Evolutionary conservation across 2,113 vertebrate genomes (phyloP), one percentile per base, ranked within the genome.

Genomic region (Pterocles gutturalis): DNA sequence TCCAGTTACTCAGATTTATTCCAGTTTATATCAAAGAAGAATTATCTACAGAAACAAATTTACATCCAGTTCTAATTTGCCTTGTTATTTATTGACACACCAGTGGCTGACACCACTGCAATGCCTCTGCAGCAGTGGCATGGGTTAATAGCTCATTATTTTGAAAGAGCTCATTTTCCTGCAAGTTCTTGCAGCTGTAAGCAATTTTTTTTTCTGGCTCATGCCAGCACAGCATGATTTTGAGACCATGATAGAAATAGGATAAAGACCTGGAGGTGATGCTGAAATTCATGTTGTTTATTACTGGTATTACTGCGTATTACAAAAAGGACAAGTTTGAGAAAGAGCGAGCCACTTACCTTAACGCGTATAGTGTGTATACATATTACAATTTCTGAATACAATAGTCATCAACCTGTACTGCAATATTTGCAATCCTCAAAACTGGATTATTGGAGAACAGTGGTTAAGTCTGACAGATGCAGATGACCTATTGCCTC

Each of bases 141-240:
- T 84, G 93, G 91, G 94, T 96, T 98, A 96, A 96, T 94, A 89
- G 87, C 92, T 95, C 96, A 67, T 91, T 97, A 95, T 97, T 96
- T 95, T 91, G 77, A 95, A 90, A 92, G 90, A 96, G 88, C 83
- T 91, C 57, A 90, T 95, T 97, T 96, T 92, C 77, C 84, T 95
- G 76, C 51, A 83, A 88, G 65, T 88, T 96, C 93, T 84, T 95
- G 96, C 95, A 97, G 96, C 96, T 97, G 93, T 93, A 92, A 96
- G 96, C 94, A 90, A 33, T 93, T 92, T 81, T 95, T 72, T 92
- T 85, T 81, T 36, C 94, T 93, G 91, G 77, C 77, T 92, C 31
- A 31, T 88, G 57, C 69, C 95, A 93, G 71, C 93, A 83, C 71
- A 77, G 92, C 62, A 49, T 97, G 88, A 91, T 95, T 84, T 73